Conservation (phyloP, 2,797 vertebrate species). For the Macrochelys suwanniensis region DNA sequence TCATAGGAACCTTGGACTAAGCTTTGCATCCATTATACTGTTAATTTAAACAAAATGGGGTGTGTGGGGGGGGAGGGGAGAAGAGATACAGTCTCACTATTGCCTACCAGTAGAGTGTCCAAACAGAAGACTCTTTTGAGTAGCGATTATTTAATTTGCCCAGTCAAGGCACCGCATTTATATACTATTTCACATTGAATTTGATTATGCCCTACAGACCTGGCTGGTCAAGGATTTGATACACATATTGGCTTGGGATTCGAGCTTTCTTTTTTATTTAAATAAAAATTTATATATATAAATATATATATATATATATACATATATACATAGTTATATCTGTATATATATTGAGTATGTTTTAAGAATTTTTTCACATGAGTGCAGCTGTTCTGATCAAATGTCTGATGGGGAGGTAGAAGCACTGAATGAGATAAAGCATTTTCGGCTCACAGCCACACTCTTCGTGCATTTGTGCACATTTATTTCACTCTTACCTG, state of each 20-base stretch:
- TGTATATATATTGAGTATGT: slow-evolving; percentile 87
- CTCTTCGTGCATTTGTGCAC: slow-evolving; percentile 50
- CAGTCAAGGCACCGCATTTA: slow-evolving; percentile 87
- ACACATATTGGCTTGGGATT: slow-evolving; percentile 89
- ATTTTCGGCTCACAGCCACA: slow-evolving; percentile 64
- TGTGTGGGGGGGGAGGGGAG: slow-evolving; percentile 27
- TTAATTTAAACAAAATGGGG: slow-evolving; percentile 79
- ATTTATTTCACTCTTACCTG: slow-evolving; percentile 53
- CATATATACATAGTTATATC: slow-evolving; percentile 86
- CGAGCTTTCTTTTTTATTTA: slow-evolving; percentile 90
- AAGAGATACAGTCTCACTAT: slow-evolving; percentile 80
- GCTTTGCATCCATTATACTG: slow-evolving; percentile 82
- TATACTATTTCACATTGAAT: slow-evolving; percentile 93
- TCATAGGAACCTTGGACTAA: slow-evolving; percentile 82
- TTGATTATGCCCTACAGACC: slow-evolving; percentile 89
- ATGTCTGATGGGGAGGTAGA: slow-evolving; percentile 82
- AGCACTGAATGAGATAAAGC: slow-evolving; percentile 79
- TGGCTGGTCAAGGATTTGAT: slow-evolving; percentile 89
- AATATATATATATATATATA: slow-evolving; percentile 83
- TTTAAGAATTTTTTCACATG: slow-evolving; percentile 87
- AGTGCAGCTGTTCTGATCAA: slow-evolving; percentile 85
- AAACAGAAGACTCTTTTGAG: slow-evolving; percentile 87
- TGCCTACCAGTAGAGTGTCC: slow-evolving; percentile 90
- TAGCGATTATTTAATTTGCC: slow-evolving; percentile 89
- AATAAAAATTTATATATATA: slow-evolving; percentile 85